Evolutionary conservation across 2,888 invertebrate species (phyloP).

Genomic region (Gnatocerus cornutus): DNA sequence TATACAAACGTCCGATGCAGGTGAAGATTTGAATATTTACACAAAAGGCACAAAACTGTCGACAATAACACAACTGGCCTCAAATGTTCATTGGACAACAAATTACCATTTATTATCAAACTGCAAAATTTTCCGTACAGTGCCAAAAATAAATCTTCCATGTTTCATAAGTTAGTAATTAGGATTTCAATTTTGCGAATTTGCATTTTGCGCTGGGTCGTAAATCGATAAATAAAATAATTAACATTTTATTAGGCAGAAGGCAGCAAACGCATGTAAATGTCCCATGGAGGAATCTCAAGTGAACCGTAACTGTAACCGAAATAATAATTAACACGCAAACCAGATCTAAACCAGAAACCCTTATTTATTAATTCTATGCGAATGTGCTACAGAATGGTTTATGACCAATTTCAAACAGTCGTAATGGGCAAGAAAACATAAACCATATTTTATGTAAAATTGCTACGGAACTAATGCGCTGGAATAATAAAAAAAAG

Average conservation of each 20-base stretch:
- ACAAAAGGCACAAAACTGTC: too few species aligned
- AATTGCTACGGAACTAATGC: conserved; percentile 3
- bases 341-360: conserved; percentile 25
- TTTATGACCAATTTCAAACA: conserved; percentile 24
- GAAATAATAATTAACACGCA: conserved; percentile 42
- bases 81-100: too few species aligned
- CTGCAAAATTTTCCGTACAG: too few species aligned
- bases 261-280: conserved; percentile 25
- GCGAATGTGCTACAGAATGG: conserved; percentile 14
- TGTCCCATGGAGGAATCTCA: conserved; percentile 36
- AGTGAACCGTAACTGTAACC: conserved; percentile 36
- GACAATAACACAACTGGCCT: too few species aligned
- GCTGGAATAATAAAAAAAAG: conserved; percentile 7
- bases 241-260: conserved; percentile 23
- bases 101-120: too few species aligned
- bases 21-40: neutral
- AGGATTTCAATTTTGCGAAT: conserved; percentile 2
- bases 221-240: conserved; percentile 15
- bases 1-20: conserved; percentile 13
- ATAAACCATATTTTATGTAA: conserved; percentile 22
- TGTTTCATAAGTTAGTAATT: neutral
- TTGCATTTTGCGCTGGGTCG: neutral
- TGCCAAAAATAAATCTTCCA: neutral
- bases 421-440: conserved; percentile 12
- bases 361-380: conserved; percentile 36